These are phyloP conservation scores for Ursus arctos DNA, from an alignment of 2,113 vertebrate species.

Conservation along the genomic window DNA sequence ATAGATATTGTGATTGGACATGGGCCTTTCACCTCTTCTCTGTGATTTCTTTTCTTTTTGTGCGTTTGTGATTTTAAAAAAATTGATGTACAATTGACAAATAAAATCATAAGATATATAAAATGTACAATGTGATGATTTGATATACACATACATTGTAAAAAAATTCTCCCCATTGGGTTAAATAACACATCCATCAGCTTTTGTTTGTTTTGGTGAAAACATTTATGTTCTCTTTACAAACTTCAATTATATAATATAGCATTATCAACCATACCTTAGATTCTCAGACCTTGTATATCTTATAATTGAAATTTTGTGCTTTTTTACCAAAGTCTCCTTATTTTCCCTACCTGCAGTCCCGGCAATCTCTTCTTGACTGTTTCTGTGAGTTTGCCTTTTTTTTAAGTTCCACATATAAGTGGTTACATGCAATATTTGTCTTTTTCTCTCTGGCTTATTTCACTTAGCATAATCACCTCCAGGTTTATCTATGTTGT, in stretches of 20 bases:
- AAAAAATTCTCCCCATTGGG: neutral
- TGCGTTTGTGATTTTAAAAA: neutral
- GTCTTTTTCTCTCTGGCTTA: neutral
- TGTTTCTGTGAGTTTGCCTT: neutral
- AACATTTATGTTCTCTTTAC: neutral
- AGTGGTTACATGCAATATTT: neutral
- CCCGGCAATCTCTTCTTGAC: neutral
- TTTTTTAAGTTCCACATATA: neutral
- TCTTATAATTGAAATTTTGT: neutral
- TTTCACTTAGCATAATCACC: neutral
- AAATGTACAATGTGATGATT: neutral
- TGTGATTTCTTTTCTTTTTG: neutral
- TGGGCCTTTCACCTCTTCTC: neutral
- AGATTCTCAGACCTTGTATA: neutral
- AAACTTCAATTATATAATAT: neutral
- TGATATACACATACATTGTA: neutral
- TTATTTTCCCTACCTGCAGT: neutral
- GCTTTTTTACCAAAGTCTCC: neutral
- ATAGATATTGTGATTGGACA: constrained; percentile 20
- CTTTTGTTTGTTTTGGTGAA: neutral
- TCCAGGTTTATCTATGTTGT: neutral
- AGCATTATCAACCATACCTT: neutral
- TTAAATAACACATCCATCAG: neutral
- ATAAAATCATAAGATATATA: neutral
- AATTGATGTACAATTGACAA: neutral